phyloP scores from a whole-genome alignment of 2,888 invertebrate species.

The Luffia ferchaultella region DNA sequence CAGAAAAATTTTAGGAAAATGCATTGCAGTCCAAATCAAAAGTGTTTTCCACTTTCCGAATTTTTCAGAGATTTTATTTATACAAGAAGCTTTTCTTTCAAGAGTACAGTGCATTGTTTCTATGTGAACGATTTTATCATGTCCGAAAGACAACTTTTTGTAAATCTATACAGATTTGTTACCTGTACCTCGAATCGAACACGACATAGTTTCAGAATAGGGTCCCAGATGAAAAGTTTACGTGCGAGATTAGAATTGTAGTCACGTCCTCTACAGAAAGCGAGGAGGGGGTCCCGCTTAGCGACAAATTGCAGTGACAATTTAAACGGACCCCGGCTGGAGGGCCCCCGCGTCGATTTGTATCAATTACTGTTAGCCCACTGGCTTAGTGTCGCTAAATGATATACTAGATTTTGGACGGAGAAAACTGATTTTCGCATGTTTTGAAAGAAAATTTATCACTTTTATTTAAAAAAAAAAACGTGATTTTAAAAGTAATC shows the following conservation, averaged over 20 bases:
- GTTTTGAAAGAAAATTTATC: no score
- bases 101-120: no score
- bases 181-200: background rate
- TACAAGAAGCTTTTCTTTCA: no score
- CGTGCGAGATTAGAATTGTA: background rate
- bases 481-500: no score
- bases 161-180: no score
- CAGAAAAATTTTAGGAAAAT: no score
- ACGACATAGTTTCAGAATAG: background rate
- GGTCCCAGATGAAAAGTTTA: background rate
- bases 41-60: no score
- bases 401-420: background rate
- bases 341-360: constrained; percentile 30
- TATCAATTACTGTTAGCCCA: constrained; percentile 39
- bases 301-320: constrained; percentile 38
- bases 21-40: no score
- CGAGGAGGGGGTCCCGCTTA: background rate
- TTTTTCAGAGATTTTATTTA: no score
- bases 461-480: no score
- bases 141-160: no score
- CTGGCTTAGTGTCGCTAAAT: constrained; percentile 15
- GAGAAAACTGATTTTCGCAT: background rate
- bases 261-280: background rate
- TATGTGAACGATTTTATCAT: no score
- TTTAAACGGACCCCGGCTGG: constrained; percentile 32